These are phyloP conservation scores for Dendrocincla fuliginosa DNA, from an alignment of 2,797 vertebrate species.

Conservation along the genomic window DNA sequence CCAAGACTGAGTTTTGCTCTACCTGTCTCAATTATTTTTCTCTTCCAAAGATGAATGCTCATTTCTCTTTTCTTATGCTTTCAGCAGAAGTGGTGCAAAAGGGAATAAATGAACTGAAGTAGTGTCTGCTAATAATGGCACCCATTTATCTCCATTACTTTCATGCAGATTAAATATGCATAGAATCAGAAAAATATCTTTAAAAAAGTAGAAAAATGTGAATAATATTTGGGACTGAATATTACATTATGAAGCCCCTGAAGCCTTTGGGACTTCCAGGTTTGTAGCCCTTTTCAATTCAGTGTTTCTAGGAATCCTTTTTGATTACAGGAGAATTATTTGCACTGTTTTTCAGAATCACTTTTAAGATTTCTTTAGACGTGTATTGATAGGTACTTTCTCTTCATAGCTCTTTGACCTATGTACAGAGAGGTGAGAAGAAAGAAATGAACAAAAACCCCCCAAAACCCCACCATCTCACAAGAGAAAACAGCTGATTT, in stretches of 20 bases:
- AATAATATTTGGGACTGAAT: background rate
- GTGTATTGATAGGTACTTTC: background rate
- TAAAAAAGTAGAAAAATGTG: background rate
- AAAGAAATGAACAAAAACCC: background rate
- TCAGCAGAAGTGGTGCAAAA: background rate
- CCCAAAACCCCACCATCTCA: accelerated
- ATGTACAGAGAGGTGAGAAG: background rate
- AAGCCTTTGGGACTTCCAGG: background rate
- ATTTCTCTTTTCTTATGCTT: background rate
- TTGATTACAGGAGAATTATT: background rate
- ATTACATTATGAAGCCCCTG: background rate
- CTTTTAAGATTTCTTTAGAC: background rate
- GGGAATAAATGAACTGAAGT: background rate
- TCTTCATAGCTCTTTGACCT: background rate
- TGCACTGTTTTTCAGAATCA: background rate
- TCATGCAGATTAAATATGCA: background rate
- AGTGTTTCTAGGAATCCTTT: background rate
- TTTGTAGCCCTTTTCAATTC: background rate
- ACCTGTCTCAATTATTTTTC: background rate
- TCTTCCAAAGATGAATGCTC: background rate
- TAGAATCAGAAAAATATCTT: background rate
- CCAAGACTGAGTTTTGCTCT: background rate
- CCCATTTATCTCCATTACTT: background rate
- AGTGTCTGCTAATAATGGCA: background rate
- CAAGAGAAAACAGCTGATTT: background rate